phyloP scores from a whole-genome alignment of 2,113 vertebrate species.

The Procavia capensis region DNA sequence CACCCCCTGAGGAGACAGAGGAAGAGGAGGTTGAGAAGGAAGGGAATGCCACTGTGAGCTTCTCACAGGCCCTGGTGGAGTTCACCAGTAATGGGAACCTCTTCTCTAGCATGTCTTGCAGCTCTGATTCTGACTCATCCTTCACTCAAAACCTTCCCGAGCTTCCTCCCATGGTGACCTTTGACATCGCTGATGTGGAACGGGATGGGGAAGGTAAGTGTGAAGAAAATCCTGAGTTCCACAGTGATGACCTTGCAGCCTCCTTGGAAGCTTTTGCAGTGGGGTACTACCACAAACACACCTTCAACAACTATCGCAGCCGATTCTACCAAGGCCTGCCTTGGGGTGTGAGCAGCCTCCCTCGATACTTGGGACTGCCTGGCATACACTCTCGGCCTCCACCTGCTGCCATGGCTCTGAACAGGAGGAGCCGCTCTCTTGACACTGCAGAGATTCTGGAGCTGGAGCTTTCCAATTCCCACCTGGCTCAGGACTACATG shows the following conservation, averaged over 20 bases:
- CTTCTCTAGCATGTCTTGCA: constrained; percentile 92
- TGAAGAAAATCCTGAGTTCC: constrained; percentile 93
- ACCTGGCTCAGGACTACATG: constrained; percentile 72
- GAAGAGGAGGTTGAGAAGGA: constrained; percentile 79
- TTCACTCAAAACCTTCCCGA: constrained; percentile 94
- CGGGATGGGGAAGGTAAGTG: constrained; percentile 97
- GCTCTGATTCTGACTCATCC: constrained; percentile 89
- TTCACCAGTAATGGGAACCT: constrained; percentile 93
- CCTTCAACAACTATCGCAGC: constrained; percentile 92
- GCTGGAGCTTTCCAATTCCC: constrained; percentile 86
- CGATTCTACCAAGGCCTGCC: constrained; percentile 88
- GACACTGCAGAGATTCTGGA: constrained; percentile 94
- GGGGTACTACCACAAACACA: constrained; percentile 93
- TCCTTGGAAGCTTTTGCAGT: constrained; percentile 95
- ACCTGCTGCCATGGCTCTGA: constrained; percentile 90
- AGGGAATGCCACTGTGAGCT: constrained; percentile 92
- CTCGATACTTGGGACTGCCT: constrained; percentile 92
- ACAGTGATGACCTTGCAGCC: constrained; percentile 90
- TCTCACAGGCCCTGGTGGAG: constrained; percentile 96
- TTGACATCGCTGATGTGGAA: constrained; percentile 97
- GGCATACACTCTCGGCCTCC: constrained; percentile 88
- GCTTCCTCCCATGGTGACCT: constrained; percentile 97
- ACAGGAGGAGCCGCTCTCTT: constrained; percentile 94
- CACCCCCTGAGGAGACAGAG: background rate
- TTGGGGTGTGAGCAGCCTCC: constrained; percentile 96